Evolutionary conservation across 2,888 invertebrate genomes (phyloP).

Genomic region (Mactromeris polynyma): DNA sequence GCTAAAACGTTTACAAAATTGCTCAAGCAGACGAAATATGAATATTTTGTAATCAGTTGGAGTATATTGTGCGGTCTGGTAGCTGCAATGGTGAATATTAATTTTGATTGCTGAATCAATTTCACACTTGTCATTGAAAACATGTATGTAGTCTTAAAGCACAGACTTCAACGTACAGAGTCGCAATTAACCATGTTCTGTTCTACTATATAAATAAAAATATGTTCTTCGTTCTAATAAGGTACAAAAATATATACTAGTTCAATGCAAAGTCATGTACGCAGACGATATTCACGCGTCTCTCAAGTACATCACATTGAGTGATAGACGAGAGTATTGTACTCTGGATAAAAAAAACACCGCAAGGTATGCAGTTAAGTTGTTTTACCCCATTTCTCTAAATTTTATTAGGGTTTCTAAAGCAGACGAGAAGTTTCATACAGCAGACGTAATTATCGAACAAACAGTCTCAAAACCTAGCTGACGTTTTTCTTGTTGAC

Average conservation of each 20-base stretch:
- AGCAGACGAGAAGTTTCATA: slow-evolving; percentile 27
- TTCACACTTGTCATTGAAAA: background rate
- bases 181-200: too few species aligned
- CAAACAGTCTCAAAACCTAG: slow-evolving; percentile 24
- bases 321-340: slow-evolving; percentile 18
- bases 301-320: background rate
- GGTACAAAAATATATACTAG: background rate
- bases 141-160: too few species aligned
- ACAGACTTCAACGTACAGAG: too few species aligned
- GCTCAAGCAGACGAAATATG: background rate
- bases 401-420: slow-evolving; percentile 25
- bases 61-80: background rate
- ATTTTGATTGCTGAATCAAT: background rate
- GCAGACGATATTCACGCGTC: background rate
- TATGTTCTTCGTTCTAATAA: background rate
- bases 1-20: slow-evolving; percentile 11
- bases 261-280: slow-evolving; percentile 37
- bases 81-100: background rate
- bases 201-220: too few species aligned
- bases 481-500: slow-evolving; percentile 28
- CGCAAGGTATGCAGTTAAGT: slow-evolving; percentile 14
- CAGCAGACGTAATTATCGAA: slow-evolving; percentile 42
- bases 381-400: slow-evolving; percentile 11
- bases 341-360: background rate
- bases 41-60: background rate